Percentiles rank a stretch among this genome's conserved stretches.
Evolutionary conservation across 2,888 invertebrate genomes (phyloP).

Genomic region (Agriopis marginaria): DNA sequence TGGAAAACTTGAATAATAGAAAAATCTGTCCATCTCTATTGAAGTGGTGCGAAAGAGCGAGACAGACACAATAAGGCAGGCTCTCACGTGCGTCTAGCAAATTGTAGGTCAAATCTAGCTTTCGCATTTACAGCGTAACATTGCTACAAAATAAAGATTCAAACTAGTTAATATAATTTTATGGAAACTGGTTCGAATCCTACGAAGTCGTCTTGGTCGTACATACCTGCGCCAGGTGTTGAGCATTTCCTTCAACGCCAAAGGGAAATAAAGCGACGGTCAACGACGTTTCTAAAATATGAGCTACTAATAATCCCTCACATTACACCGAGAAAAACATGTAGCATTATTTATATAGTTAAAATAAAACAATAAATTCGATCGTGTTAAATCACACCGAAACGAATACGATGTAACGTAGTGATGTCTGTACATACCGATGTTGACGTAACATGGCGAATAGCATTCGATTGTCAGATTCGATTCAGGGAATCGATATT

Average conservation of each 20-base stretch:
- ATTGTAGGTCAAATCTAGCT: slow-evolving; percentile 5
- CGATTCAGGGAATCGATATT: not conserved
- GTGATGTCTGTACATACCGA: slow-evolving; percentile 1
- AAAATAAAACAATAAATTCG: not conserved
- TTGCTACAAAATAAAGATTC: not conserved
- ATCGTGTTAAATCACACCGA: not conserved
- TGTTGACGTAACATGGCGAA: not conserved
- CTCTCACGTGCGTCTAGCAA: slow-evolving; percentile 13
- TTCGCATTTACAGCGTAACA: not conserved
- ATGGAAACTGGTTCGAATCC: not conserved
- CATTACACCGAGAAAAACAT: not conserved
- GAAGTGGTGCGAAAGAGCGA: not conserved
- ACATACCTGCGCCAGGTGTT: not conserved
- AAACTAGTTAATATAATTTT: not conserved
- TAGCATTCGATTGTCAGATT: slow-evolving; percentile 4
- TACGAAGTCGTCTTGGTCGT: not conserved
- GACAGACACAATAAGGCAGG: not conserved
- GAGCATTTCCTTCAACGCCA: not conserved
- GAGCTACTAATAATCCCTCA: not conserved
- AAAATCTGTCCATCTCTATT: slow-evolving; percentile 15
- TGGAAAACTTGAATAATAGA: slow-evolving; percentile 1
- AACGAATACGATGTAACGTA: slow-evolving; percentile 1
- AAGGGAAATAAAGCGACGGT: not conserved
- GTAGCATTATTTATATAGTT: not conserved
- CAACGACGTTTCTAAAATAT: not conserved